Conservation (phyloP, 2,888 invertebrate species). For the Drosophila phalerata region DNA sequence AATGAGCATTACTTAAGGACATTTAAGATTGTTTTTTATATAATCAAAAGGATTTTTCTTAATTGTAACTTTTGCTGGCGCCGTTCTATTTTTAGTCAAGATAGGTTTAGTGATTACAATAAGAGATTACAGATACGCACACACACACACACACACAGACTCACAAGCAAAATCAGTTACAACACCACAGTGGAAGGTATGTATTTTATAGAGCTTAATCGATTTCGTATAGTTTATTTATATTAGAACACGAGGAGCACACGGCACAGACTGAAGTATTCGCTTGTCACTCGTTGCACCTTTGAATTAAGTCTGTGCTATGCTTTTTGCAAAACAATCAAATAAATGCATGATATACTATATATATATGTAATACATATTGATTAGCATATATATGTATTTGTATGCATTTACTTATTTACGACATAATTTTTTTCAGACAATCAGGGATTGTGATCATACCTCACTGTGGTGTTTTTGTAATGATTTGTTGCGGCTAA, state of each 20-base stretch:
- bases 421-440: slow-evolving; percentile 51
- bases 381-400: slow-evolving; percentile 3
- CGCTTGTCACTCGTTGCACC: slow-evolving; percentile 22
- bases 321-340: slow-evolving; percentile 31
- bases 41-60: not conserved
- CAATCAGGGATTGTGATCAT: slow-evolving; percentile 66
- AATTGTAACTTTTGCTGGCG: slow-evolving; percentile 18
- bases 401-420: slow-evolving; percentile 21
- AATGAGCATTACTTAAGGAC: not conserved
- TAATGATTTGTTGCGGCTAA: slow-evolving; percentile 54
- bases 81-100: slow-evolving; percentile 47
- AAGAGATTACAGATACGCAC: slow-evolving; percentile 15
- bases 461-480: slow-evolving; percentile 73
- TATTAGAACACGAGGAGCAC: slow-evolving; percentile 63
- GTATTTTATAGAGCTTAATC: slow-evolving; percentile 12
- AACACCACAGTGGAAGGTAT: slow-evolving; percentile 70
- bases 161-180: slow-evolving; percentile 66
- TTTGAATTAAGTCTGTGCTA: slow-evolving; percentile 49
- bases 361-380: slow-evolving; percentile 3
- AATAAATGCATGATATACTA: slow-evolving; percentile 10
- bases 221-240: slow-evolving; percentile 33
- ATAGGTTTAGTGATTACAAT: slow-evolving; percentile 36
- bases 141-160: slow-evolving; percentile 21
- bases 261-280: slow-evolving; percentile 65
- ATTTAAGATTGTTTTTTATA: not conserved